A percentile compares a stretch with the other conserved stretches of the same genome.
These are phyloP conservation scores for Habroteleia sp. DNA, from an alignment of 2,888 invertebrate genomes.

Conservation along the genomic window DNA sequence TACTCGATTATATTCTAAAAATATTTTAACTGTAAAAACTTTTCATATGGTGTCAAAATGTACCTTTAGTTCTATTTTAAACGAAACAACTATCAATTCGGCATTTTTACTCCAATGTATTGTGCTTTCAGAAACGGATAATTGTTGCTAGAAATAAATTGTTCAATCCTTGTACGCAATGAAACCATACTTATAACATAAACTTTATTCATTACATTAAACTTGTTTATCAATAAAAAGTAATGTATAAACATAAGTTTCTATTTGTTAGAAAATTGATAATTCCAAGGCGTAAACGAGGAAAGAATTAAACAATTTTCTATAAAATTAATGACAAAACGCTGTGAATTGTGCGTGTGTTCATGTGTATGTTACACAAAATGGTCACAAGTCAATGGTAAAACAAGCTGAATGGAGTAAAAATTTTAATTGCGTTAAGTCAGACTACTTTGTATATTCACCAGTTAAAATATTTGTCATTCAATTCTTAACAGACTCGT, in stretches of 20 bases:
- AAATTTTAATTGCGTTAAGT: slow-evolving; percentile 30
- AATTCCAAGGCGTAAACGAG: slow-evolving; percentile 1
- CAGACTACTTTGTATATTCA: slow-evolving; percentile 47
- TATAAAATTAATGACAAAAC: slow-evolving; percentile 26
- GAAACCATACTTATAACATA: neutral
- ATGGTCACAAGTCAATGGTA: slow-evolving; percentile 2
- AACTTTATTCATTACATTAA: neutral
- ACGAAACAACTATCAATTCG: slow-evolving; percentile 22
- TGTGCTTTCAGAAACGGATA: slow-evolving; percentile 19
- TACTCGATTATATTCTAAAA: slow-evolving; percentile 47
- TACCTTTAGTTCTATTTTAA: slow-evolving; percentile 28
- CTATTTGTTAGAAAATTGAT: slow-evolving; percentile 7
- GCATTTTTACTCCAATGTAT: slow-evolving; percentile 37
- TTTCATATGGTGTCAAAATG: slow-evolving; percentile 20
- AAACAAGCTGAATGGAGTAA: slow-evolving; percentile 36
- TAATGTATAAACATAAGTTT: neutral
- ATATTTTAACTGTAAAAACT: slow-evolving; percentile 48
- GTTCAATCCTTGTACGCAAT: neutral
- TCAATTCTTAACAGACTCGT: slow-evolving; percentile 54
- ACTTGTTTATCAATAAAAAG: neutral
- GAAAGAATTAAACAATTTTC: neutral
- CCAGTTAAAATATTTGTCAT: slow-evolving; percentile 55
- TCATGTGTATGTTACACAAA: slow-evolving; percentile 28
- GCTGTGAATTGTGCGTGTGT: slow-evolving; percentile 37
- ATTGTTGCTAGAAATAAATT: neutral